Percentiles rank a stretch among this genome's conserved stretches.
These are phyloP conservation scores for Lerema accius DNA, from an alignment of 1,140 invertebrate genomes.

Conservation along the genomic window DNA sequence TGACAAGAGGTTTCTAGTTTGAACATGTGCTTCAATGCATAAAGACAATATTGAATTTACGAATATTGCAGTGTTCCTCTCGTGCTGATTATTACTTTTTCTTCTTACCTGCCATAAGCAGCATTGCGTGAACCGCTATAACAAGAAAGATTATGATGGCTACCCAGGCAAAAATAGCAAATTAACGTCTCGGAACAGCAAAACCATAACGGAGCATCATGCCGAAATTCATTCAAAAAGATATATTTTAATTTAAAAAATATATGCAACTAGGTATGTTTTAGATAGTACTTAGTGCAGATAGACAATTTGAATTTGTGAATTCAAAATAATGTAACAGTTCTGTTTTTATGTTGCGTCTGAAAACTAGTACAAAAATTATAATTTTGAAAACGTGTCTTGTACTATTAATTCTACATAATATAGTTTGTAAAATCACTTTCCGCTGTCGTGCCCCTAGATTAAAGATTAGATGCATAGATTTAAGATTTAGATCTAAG, in stretches of 20 bases:
- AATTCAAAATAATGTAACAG: no score
- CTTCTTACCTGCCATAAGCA: slow-evolving; percentile 26
- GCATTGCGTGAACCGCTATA: slow-evolving; percentile 31
- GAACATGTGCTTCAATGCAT: background rate
- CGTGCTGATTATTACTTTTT: slow-evolving; percentile 19
- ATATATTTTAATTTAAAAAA: no score
- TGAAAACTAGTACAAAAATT: no score
- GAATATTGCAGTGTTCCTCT: background rate
- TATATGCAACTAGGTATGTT: background rate
- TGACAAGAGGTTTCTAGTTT: background rate
- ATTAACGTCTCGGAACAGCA: slow-evolving; percentile 13
- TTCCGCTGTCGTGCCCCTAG: no score
- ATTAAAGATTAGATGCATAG: no score
- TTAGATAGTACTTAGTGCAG: background rate
- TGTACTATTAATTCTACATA: no score
- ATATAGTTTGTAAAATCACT: no score
- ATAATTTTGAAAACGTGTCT: no score
- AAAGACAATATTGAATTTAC: background rate
- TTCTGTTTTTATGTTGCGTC: no score
- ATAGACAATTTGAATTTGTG: no score
- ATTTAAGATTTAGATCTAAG: no score
- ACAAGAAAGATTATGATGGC: slow-evolving; percentile 32
- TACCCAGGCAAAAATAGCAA: slow-evolving; percentile 30
- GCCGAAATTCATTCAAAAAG: slow-evolving; percentile 3
- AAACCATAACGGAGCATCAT: slow-evolving; percentile 19